phyloP scores from a whole-genome alignment of 1,140 invertebrate species.

The Pseudomyrmex concolor region DNA sequence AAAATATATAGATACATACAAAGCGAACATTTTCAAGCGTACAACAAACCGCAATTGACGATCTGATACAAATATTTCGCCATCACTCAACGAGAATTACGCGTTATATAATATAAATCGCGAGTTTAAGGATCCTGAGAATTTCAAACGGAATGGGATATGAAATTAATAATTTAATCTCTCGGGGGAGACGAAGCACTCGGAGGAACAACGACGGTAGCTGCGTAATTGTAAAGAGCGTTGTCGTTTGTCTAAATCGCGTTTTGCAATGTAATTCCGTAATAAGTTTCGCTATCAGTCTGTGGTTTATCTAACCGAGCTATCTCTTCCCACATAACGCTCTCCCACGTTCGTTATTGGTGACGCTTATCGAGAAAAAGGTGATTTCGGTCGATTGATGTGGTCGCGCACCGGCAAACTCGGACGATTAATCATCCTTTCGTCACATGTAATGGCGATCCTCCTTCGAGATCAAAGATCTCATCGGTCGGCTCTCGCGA shows the following conservation, averaged over 20 bases:
- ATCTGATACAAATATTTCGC: too few species aligned
- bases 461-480: slow-evolving; percentile 18
- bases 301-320: slow-evolving; percentile 36
- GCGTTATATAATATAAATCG: background rate
- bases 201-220: background rate
- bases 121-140: too few species aligned
- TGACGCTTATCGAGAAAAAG: slow-evolving; percentile 39
- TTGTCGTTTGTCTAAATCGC: slow-evolving; percentile 40
- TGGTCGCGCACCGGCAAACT: background rate
- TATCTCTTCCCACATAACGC: slow-evolving; percentile 1
- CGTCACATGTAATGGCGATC: background rate
- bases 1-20: too few species aligned
- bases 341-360: slow-evolving; percentile 1
- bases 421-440: slow-evolving; percentile 48
- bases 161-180: slow-evolving; percentile 14
- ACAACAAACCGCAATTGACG: too few species aligned
- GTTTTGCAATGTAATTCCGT: slow-evolving; percentile 24
- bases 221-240: background rate
- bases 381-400: slow-evolving; percentile 27
- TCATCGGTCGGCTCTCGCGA: background rate
- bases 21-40: too few species aligned
- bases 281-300: slow-evolving; percentile 31
- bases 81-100: too few species aligned
- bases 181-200: background rate
- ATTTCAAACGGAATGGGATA: background rate